A percentile compares a stretch with the other conserved stretches of the same genome.
These are phyloP conservation scores for Craterocephalus amniculus DNA, from an alignment of 2,797 vertebrate genomes.

Conservation along the genomic window DNA sequence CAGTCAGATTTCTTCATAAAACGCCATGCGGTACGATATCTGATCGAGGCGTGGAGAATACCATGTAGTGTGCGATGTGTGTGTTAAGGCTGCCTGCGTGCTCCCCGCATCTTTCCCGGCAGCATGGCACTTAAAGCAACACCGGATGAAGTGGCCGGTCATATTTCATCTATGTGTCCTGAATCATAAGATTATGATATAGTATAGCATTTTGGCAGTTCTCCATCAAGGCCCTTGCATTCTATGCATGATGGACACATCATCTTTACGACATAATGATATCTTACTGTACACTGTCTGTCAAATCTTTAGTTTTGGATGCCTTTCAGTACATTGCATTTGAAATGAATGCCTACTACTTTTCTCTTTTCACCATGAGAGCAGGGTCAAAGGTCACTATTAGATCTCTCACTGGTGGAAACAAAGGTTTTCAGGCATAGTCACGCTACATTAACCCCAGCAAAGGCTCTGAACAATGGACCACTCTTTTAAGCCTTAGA, in stretches of 20 bases:
- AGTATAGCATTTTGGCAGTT: conserved; percentile 51
- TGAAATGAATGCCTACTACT: conserved; percentile 43
- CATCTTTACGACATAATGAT: conserved; percentile 56
- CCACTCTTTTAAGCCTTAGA: conserved; percentile 54
- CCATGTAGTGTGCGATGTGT: conserved; percentile 41
- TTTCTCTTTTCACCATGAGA: conserved; percentile 36
- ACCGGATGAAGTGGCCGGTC: conserved; percentile 26
- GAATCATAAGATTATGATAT: conserved; percentile 37
- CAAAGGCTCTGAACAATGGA: conserved; percentile 57
- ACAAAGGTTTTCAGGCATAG: conserved; percentile 52
- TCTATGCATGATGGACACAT: conserved; percentile 38
- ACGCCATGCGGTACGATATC: conserved; percentile 75
- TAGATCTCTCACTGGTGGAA: conserved; percentile 53
- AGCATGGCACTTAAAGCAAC: conserved; percentile 31
- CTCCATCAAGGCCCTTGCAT: conserved; percentile 39
- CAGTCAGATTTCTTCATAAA: conserved; percentile 80
- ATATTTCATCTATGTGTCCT: conserved; percentile 40
- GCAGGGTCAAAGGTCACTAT: conserved; percentile 56
- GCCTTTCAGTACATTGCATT: conserved; percentile 45
- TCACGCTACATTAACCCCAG: conserved; percentile 59
- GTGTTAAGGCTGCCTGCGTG: conserved; percentile 36
- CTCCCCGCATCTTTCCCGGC: conserved; percentile 21
- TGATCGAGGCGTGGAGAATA: conserved; percentile 66
- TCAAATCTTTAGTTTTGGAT: conserved; percentile 44
- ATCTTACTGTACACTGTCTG: conserved; percentile 42